Conservation (phyloP, 2,888 invertebrate genomes). For the Synanthedon tipuliformis region DNA sequence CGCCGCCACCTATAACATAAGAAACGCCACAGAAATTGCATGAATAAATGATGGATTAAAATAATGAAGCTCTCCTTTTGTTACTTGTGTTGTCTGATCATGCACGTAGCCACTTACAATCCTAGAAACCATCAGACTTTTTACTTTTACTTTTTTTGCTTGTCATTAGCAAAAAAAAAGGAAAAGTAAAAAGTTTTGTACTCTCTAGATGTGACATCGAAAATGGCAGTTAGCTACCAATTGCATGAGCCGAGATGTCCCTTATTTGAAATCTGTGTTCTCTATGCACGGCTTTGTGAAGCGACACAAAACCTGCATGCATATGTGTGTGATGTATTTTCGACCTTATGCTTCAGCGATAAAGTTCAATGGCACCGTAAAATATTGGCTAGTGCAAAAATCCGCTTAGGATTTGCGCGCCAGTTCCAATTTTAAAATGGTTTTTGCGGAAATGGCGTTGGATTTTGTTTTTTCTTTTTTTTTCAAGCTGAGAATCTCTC, state of each 20-base stretch:
- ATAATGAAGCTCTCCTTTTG: too few species aligned
- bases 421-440: constrained; percentile 57
- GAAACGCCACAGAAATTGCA: too few species aligned
- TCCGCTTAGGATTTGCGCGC: constrained; percentile 41
- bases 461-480: constrained; percentile 20
- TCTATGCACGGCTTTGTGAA: constrained; percentile 36
- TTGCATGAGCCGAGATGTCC: constrained; percentile 39
- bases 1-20: too few species aligned
- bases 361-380: constrained; percentile 10
- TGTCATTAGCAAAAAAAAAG: neutral
- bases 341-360: constrained; percentile 9
- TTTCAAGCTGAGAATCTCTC: neutral
- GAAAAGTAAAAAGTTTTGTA: neutral
- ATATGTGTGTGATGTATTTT: constrained; percentile 7
- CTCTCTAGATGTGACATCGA: constrained; percentile 6
- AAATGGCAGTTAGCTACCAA: constrained; percentile 24
- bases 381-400: constrained; percentile 30
- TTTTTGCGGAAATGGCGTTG: constrained; percentile 36
- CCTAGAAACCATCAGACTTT: neutral
- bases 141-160: too few species aligned
- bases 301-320: constrained; percentile 8
- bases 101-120: neutral
- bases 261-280: constrained; percentile 54
- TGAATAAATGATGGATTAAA: too few species aligned
- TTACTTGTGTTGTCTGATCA: too few species aligned